Evolutionary conservation across 2,113 vertebrate genomes (phyloP), one percentile per base, ranked within the genome.

Genomic region (Psettodes erumei): DNA sequence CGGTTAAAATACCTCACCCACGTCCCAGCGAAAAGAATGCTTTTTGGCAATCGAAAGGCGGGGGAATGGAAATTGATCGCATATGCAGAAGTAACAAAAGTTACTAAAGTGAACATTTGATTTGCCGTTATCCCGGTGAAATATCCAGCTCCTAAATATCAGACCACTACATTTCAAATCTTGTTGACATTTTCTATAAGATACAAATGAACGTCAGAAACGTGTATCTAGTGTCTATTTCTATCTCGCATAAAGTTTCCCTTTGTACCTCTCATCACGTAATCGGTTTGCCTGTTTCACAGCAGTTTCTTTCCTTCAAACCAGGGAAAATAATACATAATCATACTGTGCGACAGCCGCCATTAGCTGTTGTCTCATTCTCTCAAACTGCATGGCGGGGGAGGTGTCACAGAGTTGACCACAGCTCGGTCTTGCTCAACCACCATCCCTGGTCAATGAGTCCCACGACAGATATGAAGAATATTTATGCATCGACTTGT

Each of bases 401-500:
- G 71, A 68, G 45, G 38, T 58, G 75, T 30, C 60, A n/a, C 38
- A 51, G 58, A 79, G 53, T 3, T 28, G 56, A 64, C 55, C 53
- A 10, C 58, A 66, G 38, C 30, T 70, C 54, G 16, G 33, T 80
- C 43, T 43, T 61, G 53, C 28, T 77, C 50, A 50, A n/a, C 47
- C 32, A n/a, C 62, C 35, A 15, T 58, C 40, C 33, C 27, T 64
- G 45, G 56, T 79, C 50, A 67, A 67, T 65, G 77, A 76, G 66
- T 83, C 86, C 73, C 78, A 61, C 50, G 83, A 80, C 61, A 67
- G 78, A 86, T 65, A 69, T 77, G 64, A 82, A 81, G 74, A 86
- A 77, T 82, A 89, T 90, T 87, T 90, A 89, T 88, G 77, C 79
- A 53, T 43, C 58, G 73, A 87, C 80, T 76, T 32, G 66, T 43